phyloP scores from a whole-genome alignment of 2,888 invertebrate genomes.

The Frankliniella intonsa region DNA sequence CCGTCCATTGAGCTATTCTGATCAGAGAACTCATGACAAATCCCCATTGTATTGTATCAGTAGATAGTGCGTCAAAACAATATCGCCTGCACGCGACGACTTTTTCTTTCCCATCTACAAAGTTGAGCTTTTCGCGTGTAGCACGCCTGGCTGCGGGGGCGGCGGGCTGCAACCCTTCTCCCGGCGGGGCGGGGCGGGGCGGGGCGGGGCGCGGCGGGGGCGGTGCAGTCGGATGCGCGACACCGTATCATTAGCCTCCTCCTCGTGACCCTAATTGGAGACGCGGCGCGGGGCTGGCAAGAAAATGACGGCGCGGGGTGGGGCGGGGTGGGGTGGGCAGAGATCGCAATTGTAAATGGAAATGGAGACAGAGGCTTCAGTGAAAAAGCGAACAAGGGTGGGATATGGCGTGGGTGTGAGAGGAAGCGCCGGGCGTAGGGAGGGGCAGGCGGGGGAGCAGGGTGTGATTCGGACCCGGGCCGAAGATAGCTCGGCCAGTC shows the following conservation, averaged over 20 bases:
- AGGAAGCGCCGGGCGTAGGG: background rate
- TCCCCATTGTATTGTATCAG: too few relatives aligned
- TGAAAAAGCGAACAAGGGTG: background rate
- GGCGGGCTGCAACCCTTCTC: background rate
- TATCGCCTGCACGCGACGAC: too few relatives aligned
- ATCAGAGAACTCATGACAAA: too few relatives aligned
- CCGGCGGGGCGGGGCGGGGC: background rate
- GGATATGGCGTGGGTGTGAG: background rate
- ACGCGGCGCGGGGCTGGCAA: background rate
- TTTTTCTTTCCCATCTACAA: too few relatives aligned
- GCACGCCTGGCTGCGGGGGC: background rate
- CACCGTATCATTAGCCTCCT: background rate
- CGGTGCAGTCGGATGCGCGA: background rate
- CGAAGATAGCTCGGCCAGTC: too few relatives aligned
- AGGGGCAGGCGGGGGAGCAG: background rate
- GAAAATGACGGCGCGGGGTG: background rate
- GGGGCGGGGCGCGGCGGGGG: background rate
- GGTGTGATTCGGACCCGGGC: background rate
- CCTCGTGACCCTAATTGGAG: slow-evolving; percentile 6
- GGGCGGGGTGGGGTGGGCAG: background rate
- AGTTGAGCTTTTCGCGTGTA: too few relatives aligned
- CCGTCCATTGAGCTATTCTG: too few relatives aligned
- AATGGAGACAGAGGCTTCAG: slow-evolving; percentile 5
- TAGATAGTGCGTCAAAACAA: too few relatives aligned
- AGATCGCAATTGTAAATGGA: slow-evolving; percentile 17